A percentile compares a stretch with the other conserved stretches of the same genome.
Conservation (phyloP, 1,140 invertebrate species). For the Meteorus sp. region DNA sequence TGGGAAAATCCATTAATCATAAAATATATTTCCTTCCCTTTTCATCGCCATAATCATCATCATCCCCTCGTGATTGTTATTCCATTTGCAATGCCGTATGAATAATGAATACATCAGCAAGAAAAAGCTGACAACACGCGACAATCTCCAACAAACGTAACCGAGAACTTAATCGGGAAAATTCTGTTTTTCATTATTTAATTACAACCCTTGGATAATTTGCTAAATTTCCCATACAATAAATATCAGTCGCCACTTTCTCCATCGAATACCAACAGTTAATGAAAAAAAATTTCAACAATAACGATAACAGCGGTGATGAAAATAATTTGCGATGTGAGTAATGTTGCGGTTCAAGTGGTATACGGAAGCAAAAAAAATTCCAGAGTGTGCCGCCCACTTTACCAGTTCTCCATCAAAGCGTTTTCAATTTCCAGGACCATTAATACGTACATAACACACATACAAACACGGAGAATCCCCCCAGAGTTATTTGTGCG, state of each 20-base stretch:
- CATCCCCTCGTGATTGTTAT: not conserved
- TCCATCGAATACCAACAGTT: no score
- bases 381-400: constrained; percentile 40
- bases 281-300: no score
- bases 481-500: constrained; percentile 18
- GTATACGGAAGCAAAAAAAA: constrained; percentile 36
- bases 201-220: no score
- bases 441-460: no score
- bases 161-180: constrained; percentile 21
- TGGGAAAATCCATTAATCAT: constrained; percentile 56
- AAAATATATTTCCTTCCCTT: constrained; percentile 30
- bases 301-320: no score
- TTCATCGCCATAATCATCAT: constrained; percentile 34
- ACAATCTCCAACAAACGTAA: not conserved
- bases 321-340: no score
- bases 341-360: no score
- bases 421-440: constrained; percentile 57
- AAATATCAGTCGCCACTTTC: no score
- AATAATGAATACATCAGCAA: not conserved
- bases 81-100: constrained; percentile 6
- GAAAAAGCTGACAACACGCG: not conserved
- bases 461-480: constrained; percentile 41
- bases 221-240: no score
- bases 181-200: constrained; percentile 28
- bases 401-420: constrained; percentile 35